A percentile compares a stretch with the other conserved stretches of the same genome.
Conservation (phyloP, 2,113 vertebrate genomes). For the Progne subis region DNA sequence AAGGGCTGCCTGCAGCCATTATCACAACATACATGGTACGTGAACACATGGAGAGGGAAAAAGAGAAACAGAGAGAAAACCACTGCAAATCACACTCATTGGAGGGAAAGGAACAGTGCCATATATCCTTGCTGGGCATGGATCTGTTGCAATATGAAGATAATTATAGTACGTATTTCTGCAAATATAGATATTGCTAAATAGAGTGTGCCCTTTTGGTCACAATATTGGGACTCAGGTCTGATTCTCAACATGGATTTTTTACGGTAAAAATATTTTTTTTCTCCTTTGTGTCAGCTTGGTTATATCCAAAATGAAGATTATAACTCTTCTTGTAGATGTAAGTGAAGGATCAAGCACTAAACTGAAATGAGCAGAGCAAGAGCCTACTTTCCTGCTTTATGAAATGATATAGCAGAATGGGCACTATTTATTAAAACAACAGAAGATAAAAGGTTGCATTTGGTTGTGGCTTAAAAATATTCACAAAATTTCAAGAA, state of each 20-base stretch:
- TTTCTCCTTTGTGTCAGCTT: not conserved
- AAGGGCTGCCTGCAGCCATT: not conserved
- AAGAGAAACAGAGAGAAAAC: not conserved
- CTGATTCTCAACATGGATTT: not conserved
- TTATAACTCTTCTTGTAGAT: not conserved
- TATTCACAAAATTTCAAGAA: not conserved
- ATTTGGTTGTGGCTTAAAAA: not conserved
- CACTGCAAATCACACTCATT: not conserved
- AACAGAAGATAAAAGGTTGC: not conserved
- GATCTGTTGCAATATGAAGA: not conserved
- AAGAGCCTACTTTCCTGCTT: not conserved
- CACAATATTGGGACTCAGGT: not conserved
- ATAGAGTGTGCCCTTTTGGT: not conserved
- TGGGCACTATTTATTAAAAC: not conserved
- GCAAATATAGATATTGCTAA: not conserved
- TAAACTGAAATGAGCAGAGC: not conserved
- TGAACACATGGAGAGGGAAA: not conserved
- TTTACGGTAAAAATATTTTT: not conserved
- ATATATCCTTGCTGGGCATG: not conserved
- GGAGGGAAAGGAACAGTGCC: not conserved
- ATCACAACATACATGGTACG: not conserved
- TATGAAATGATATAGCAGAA: not conserved
- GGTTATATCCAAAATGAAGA: not conserved
- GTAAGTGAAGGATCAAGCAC: not conserved
- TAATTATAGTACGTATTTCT: not conserved